Evolutionary conservation across 2,113 vertebrate species (phyloP).

Genomic region (Varanus komodoensis): DNA sequence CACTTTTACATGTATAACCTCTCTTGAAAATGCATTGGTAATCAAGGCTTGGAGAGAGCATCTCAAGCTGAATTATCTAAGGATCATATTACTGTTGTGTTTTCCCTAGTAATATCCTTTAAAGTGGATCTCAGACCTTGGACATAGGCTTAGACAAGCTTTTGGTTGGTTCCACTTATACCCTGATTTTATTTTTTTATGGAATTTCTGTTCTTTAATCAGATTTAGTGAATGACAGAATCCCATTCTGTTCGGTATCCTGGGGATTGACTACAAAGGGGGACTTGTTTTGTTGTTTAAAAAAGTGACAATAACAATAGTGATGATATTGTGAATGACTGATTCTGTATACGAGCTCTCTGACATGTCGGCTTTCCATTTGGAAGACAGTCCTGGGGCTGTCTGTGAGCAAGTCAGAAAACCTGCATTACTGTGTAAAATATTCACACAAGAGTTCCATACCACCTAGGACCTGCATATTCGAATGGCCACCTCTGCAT

Average conservation of each 20-base stretch:
- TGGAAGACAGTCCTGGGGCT: not conserved
- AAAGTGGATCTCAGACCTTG: not conserved
- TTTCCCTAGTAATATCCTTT: not conserved
- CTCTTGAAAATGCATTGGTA: slow-evolving; percentile 22
- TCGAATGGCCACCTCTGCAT: not conserved
- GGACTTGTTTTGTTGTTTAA: not conserved
- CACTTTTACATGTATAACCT: not conserved
- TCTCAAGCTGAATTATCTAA: not conserved
- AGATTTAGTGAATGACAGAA: not conserved
- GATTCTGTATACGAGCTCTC: not conserved
- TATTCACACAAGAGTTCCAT: not conserved
- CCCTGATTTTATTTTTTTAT: not conserved
- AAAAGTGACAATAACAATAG: not conserved
- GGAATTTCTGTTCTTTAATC: not conserved
- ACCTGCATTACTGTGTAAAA: not conserved
- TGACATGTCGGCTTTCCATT: not conserved
- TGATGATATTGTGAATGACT: not conserved
- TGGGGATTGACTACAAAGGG: not conserved
- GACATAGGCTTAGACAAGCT: not conserved
- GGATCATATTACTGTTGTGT: not conserved
- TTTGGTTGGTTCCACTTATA: not conserved
- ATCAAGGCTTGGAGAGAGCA: not conserved
- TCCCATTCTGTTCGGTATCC: not conserved
- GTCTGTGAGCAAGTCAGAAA: not conserved
- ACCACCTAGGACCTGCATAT: not conserved